These are phyloP conservation scores for Pheucticus melanocephalus DNA, from an alignment of 2,113 vertebrate species.

Conservation along the genomic window DNA sequence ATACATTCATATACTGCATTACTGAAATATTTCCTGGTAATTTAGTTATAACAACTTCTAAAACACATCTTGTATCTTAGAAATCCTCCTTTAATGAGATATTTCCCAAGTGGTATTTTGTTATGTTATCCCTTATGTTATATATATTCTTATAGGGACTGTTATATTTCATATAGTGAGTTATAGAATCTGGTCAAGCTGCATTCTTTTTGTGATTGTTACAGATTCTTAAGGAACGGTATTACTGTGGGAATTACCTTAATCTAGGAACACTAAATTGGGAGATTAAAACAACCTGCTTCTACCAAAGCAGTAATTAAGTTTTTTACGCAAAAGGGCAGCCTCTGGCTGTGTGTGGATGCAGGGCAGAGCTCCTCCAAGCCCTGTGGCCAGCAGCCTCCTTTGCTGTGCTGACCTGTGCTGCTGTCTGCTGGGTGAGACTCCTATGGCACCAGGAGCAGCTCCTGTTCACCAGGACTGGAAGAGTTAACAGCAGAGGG, in stretches of 20 bases:
- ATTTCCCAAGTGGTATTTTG: neutral
- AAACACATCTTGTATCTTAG: neutral
- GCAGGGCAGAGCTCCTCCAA: neutral
- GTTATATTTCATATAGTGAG: neutral
- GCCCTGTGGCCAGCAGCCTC: neutral
- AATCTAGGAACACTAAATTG: neutral
- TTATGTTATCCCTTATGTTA: neutral
- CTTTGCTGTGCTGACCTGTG: neutral
- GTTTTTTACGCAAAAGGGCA: neutral
- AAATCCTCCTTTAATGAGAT: neutral
- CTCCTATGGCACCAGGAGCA: neutral
- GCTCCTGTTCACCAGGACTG: neutral
- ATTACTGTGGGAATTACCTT: neutral
- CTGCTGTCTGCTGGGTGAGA: neutral
- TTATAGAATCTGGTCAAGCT: neutral
- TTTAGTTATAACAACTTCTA: neutral
- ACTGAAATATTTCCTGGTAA: neutral
- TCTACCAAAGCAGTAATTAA: neutral
- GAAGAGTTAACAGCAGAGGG: neutral
- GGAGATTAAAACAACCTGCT: neutral
- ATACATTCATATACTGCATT: neutral
- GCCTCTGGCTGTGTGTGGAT: neutral
- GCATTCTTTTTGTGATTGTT: neutral
- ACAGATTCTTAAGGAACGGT: neutral
- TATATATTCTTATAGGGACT: neutral